A percentile compares a stretch with the other conserved stretches of the same genome.
These are phyloP conservation scores for Notarius quadriscutis DNA, from an alignment of 2,113 vertebrate species.

Conservation along the genomic window DNA sequence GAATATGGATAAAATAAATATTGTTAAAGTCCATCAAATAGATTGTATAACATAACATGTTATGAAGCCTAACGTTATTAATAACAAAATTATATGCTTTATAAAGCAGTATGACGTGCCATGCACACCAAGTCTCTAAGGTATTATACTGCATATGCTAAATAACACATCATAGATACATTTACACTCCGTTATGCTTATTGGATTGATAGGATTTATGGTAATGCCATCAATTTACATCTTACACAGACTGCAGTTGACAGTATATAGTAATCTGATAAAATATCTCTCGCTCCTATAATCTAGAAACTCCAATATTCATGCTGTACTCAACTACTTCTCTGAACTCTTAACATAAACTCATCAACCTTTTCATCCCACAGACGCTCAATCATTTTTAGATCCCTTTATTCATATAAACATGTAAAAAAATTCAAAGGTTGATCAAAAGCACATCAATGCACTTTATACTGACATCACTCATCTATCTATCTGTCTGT, in stretches of 20 bases:
- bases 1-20: background rate
- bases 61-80: background rate
- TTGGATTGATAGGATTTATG: background rate
- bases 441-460: background rate
- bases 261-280: background rate
- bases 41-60: background rate
- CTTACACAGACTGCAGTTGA: background rate
- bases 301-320: background rate
- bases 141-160: background rate
- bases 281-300: background rate
- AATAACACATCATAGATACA: background rate
- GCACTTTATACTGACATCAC: background rate
- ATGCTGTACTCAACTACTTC: background rate
- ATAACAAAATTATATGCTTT: background rate
- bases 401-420: background rate
- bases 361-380: background rate
- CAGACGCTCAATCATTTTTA: background rate
- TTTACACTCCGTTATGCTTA: background rate
- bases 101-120: background rate
- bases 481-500: background rate
- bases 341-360: background rate
- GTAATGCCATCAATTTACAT: background rate
- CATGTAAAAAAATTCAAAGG: background rate
- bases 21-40: background rate
- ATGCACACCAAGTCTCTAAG: background rate